Conservation (phyloP, 1,140 invertebrate species). For the Medauroidea extradentata region DNA sequence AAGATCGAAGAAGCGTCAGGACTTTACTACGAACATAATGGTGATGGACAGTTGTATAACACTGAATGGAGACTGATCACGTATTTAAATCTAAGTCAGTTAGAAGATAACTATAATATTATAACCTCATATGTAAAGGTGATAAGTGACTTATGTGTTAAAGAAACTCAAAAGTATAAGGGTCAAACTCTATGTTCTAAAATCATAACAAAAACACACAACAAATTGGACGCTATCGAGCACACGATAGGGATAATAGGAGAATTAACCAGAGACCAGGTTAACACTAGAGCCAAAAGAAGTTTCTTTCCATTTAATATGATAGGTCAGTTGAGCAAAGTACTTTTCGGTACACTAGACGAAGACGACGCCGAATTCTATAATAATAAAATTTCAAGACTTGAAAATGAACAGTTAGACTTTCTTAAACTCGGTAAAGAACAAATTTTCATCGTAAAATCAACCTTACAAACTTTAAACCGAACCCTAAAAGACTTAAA, state of each 20-base stretch:
- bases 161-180: neutral
- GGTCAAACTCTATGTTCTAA: neutral
- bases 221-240: no score
- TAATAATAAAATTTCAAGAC: neutral
- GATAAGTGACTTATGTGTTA: neutral
- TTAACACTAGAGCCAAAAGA: neutral
- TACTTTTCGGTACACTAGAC: slow-evolving; percentile 1
- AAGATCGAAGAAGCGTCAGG: neutral
- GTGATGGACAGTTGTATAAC: neutral
- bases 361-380: neutral
- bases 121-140: neutral
- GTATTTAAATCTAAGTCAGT: neutral
- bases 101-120: neutral
- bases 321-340: neutral
- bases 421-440: slow-evolving; percentile 2
- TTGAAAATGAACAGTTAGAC: neutral
- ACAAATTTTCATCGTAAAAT: neutral
- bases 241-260: neutral
- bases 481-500: neutral
- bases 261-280: neutral
- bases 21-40: neutral
- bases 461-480: neutral
- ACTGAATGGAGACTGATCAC: neutral
- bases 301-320: neutral
- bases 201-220: neutral